These are phyloP conservation scores for Limnodromus scolopaceus DNA, from an alignment of 2,797 vertebrate genomes.

Conservation along the genomic window DNA sequence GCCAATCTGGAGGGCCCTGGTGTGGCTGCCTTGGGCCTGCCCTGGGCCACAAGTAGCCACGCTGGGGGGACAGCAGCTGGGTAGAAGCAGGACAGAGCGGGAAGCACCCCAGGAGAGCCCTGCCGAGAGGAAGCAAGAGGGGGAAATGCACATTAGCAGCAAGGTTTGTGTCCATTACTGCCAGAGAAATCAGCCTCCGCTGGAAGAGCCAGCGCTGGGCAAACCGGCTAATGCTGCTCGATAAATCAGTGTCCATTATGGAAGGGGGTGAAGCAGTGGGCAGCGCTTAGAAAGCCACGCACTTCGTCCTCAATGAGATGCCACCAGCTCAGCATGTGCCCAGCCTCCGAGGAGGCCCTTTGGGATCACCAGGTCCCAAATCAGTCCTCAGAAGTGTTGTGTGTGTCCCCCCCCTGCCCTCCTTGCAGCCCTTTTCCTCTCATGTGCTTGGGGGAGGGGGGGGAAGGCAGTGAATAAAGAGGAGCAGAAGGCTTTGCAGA, in stretches of 20 bases:
- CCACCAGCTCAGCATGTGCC: not conserved
- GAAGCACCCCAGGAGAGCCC: not conserved
- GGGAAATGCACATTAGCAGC: not conserved
- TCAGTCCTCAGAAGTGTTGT: not conserved
- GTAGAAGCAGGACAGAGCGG: not conserved
- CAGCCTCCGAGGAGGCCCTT: not conserved
- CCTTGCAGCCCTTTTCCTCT: not conserved
- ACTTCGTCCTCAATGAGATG: not conserved
- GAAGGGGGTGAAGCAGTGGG: not conserved
- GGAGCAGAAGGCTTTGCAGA: not conserved
- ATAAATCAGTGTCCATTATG: not conserved
- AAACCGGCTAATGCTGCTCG: not conserved
- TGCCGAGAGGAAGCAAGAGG: not conserved
- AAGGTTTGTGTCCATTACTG: constrained; percentile 3
- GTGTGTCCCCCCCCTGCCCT: too few relatives aligned
- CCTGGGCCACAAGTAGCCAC: not conserved
- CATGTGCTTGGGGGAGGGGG: not conserved
- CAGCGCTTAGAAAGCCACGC: not conserved
- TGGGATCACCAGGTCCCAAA: not conserved
- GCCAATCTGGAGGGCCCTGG: not conserved
- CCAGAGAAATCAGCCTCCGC: not conserved
- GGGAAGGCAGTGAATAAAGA: not conserved
- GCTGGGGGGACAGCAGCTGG: not conserved
- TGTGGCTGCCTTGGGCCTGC: accelerated
- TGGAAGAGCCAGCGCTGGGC: not conserved